Conservation (phyloP, 2,797 vertebrate species). For the Morus bassanus region DNA sequence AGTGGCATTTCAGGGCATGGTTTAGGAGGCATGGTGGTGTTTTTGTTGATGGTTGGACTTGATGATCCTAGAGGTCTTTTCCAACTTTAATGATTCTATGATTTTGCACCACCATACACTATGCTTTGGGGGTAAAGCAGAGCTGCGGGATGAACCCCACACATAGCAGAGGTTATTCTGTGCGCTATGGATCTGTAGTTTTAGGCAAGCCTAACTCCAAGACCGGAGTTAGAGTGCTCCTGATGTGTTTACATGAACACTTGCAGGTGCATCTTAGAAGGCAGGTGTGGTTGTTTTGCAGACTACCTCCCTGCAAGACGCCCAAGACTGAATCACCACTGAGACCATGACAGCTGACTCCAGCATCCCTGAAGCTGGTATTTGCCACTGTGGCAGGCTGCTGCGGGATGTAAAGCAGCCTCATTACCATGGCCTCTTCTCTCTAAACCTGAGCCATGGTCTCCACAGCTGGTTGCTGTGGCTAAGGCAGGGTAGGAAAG, state of each 20-base stretch:
- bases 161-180: not conserved
- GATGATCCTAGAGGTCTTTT: no score
- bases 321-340: not conserved
- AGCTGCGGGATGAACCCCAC: not conserved
- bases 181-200: accelerated
- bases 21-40: no score
- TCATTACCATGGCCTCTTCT: not conserved
- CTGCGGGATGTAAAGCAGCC: not conserved
- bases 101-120: not conserved
- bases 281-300: not conserved
- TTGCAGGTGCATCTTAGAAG: not conserved
- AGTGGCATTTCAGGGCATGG: no score
- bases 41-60: no score
- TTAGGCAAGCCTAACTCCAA: not conserved
- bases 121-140: not conserved
- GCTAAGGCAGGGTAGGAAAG: not conserved
- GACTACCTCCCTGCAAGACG: not conserved
- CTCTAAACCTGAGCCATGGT: not conserved
- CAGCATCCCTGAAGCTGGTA: accelerated
- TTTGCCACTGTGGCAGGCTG: accelerated
- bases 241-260: not conserved
- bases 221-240: not conserved
- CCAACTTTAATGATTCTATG: no score
- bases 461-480: not conserved
- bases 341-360: not conserved